phyloP scores from a whole-genome alignment of 2,888 invertebrate species.

The Mythimna pallens region DNA sequence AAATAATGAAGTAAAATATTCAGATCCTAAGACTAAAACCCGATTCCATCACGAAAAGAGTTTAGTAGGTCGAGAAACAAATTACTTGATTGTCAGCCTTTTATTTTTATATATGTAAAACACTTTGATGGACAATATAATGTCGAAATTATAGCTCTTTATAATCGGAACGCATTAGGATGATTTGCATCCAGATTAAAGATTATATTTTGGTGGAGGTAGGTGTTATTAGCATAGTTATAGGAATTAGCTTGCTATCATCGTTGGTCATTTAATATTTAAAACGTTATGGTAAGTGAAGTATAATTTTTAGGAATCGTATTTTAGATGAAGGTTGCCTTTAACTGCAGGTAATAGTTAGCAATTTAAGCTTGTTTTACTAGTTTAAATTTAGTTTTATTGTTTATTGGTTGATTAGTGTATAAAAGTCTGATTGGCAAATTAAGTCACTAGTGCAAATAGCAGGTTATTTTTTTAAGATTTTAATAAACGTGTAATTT shows the following conservation, averaged over 20 bases:
- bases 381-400: slow-evolving; percentile 36
- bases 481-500: background rate
- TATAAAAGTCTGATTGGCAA: slow-evolving; percentile 52
- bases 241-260: slow-evolving; percentile 87
- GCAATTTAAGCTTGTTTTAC: slow-evolving; percentile 72
- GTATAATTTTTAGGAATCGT: slow-evolving; percentile 80
- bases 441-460: slow-evolving; percentile 41
- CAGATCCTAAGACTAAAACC: slow-evolving; percentile 79
- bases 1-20: slow-evolving; percentile 79
- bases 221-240: slow-evolving; percentile 90
- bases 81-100: slow-evolving; percentile 88
- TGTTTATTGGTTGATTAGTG: slow-evolving; percentile 59
- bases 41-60: slow-evolving; percentile 84
- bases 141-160: slow-evolving; percentile 89
- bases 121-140: slow-evolving; percentile 90
- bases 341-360: slow-evolving; percentile 73
- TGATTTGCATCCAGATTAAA: slow-evolving; percentile 90
- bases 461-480: background rate
- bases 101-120: slow-evolving; percentile 90
- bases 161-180: slow-evolving; percentile 90
- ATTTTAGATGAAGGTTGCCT: slow-evolving; percentile 77
- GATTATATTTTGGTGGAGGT: slow-evolving; percentile 89
- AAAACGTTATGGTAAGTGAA: slow-evolving; percentile 83
- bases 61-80: slow-evolving; percentile 89
- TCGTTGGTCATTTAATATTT: slow-evolving; percentile 87